These are phyloP conservation scores for Stenopsyche tienmushanensis DNA, from an alignment of 1,140 invertebrate genomes.

Conservation along the genomic window DNA sequence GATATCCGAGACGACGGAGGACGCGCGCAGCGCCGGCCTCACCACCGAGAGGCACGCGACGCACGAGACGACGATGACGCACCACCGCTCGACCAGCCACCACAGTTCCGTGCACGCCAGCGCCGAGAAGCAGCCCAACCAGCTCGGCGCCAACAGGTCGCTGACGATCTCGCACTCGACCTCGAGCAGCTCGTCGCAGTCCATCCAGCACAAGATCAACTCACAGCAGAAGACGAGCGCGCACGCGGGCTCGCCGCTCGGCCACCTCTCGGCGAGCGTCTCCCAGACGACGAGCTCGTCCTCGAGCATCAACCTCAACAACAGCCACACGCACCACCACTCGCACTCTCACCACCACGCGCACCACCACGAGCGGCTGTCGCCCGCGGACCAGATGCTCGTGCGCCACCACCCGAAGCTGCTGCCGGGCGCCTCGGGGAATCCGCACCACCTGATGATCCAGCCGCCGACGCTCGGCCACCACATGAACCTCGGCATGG, in stretches of 20 bases:
- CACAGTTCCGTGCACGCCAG: conserved; percentile 65
- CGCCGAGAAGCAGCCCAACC: conserved; percentile 59
- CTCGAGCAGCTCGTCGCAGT: conserved; percentile 62
- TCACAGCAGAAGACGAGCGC: conserved; percentile 54
- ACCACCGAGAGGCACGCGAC: conserved; percentile 58
- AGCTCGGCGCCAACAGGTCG: conserved; percentile 58
- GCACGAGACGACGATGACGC: conserved; percentile 62
- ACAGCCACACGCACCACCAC: conserved; percentile 57
- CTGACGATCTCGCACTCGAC: conserved; percentile 67
- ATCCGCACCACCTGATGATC: conserved; percentile 66
- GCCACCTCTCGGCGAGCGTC: conserved; percentile 53
- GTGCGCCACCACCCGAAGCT: conserved; percentile 58
- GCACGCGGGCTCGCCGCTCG: conserved; percentile 57
- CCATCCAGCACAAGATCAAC: conserved; percentile 62
- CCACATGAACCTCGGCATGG: conserved; percentile 55
- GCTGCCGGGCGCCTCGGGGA: conserved; percentile 55
- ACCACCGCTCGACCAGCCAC: conserved; percentile 63
- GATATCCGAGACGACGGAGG: conserved; percentile 57
- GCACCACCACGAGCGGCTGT: conserved; percentile 56
- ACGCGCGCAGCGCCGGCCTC: conserved; percentile 49
- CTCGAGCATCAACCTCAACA: conserved; percentile 53
- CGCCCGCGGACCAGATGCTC: conserved; percentile 56
- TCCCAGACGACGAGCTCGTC: conserved; percentile 56
- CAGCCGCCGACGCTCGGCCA: conserved; percentile 60
- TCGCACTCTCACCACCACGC: conserved; percentile 58